Evolutionary conservation across 1,140 invertebrate species (phyloP), one percentile per base, ranked within the genome.

Genomic region (Brachionus paranguensis): DNA sequence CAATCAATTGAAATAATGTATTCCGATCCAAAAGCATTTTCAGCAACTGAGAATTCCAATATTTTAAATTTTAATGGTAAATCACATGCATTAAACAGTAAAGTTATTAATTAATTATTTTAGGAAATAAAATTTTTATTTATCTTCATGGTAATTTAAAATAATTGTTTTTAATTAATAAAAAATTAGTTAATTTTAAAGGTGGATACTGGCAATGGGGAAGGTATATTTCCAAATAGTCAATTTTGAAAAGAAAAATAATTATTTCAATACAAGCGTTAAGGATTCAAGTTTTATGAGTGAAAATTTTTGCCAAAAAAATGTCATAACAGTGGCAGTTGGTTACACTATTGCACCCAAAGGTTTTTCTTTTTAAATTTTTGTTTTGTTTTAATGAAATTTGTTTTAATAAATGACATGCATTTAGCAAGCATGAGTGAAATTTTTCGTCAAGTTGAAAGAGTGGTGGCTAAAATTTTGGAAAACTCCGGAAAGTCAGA

Each of bases 131-230:
- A 29, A 81, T 81, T 24, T 68, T 81, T 68, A 11, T 68, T 41
- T 81, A 81, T 64, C n/a, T 81, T 41, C 78, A 81, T 37, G 78
- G 68, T 72, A 43, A 68, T 33, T 68, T 20, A 45, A 37, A 72
- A 43, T 72, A 72, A 72, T 24, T 2, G 6, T 29, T 68, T 7
- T 33, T 33, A 37, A 43, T 72, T 10, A 24, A 41, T 45, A 10
- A 72, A 41, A 12, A 37, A 33, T n/a, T 33, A 68, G 14, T 29
- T 12, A 11, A 11, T 68, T 8, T 68, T 68, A 12, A 60, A 72
- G 68, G 78, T n/a, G 78, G 78, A 12, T 81, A 81, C 41, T 81
- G 78, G 78, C 78, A 81, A 81, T 81, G 78, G 78, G 78, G 78
- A 81, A 37, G 45, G 74, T 78, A 24, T 12, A 11, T 1, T 29